Conservation (phyloP, 2,888 invertebrate species). For the Tigriopus californicus region DNA sequence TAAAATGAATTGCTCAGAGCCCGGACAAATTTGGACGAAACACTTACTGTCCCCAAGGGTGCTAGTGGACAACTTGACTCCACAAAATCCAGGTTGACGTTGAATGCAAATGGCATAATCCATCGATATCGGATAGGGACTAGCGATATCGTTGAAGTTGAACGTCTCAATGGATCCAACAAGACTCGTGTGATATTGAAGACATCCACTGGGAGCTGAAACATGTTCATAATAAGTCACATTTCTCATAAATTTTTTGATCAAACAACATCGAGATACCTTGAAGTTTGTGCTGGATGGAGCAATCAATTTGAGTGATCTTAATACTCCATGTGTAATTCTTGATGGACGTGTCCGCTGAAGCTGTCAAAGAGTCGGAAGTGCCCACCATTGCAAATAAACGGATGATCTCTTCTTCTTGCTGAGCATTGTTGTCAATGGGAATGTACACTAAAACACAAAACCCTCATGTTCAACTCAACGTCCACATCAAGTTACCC, state of each 20-base stretch:
- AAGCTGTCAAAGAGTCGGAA: too few relatives aligned
- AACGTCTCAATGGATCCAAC: neutral
- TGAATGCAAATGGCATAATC: constrained; percentile 10
- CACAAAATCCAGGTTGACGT: constrained; percentile 7
- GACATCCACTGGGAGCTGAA: neutral
- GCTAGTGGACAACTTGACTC: neutral
- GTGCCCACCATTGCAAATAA: constrained; percentile 1
- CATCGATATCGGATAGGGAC: constrained; percentile 4
- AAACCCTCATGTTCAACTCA: too few relatives aligned
- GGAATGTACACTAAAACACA: neutral
- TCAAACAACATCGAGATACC: too few relatives aligned
- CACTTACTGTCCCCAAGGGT: neutral
- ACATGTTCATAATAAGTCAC: too few relatives aligned
- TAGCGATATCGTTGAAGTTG: neutral
- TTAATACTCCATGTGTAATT: constrained; percentile 6
- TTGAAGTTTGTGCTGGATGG: neutral
- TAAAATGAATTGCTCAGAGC: too few relatives aligned
- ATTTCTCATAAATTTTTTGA: too few relatives aligned
- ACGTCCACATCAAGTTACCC: too few relatives aligned
- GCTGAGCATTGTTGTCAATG: neutral
- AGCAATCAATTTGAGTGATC: constrained; percentile 7
- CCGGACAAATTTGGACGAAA: too few relatives aligned
- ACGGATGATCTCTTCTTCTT: neutral
- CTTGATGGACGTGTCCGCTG: too few relatives aligned
- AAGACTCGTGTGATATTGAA: neutral